Conservation (phyloP, 1,140 invertebrate genomes). For the Cepaea nemoralis region DNA sequence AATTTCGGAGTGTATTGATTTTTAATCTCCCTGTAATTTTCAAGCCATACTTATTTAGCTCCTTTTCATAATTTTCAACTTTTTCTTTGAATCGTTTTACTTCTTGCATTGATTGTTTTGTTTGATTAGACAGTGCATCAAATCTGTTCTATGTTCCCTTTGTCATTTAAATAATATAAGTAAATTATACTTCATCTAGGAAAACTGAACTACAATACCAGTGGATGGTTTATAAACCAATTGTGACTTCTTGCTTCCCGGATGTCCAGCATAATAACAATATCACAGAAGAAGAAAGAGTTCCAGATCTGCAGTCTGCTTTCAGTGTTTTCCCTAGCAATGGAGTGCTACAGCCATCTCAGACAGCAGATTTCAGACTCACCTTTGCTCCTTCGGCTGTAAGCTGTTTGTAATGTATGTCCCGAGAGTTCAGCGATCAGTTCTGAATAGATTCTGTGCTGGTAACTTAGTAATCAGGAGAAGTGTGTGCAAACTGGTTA, state of each 20-base stretch:
- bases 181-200: constrained; percentile 47
- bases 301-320: constrained; percentile 63
- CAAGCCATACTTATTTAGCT: too few species aligned
- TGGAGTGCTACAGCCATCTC: constrained; percentile 57
- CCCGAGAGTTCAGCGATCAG: too few species aligned
- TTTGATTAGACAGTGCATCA: too few species aligned
- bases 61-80: too few species aligned
- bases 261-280: constrained; percentile 1
- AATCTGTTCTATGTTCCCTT: too few species aligned
- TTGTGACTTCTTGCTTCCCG: constrained; percentile 51
- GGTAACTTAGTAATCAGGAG: too few species aligned
- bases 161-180: neutral
- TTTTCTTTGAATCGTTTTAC: too few species aligned
- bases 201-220: constrained; percentile 68
- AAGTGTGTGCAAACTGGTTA: too few species aligned
- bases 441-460: too few species aligned
- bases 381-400: constrained; percentile 69
- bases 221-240: constrained; percentile 70
- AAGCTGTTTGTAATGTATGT: constrained; percentile 42
- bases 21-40: too few species aligned
- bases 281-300: constrained; percentile 49
- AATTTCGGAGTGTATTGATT: too few species aligned
- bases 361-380: constrained; percentile 60
- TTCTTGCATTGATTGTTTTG: too few species aligned
- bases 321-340: constrained; percentile 68